Conservation (phyloP, 64 coral and sea anemone species). For the Montipora foliosa region DNA sequence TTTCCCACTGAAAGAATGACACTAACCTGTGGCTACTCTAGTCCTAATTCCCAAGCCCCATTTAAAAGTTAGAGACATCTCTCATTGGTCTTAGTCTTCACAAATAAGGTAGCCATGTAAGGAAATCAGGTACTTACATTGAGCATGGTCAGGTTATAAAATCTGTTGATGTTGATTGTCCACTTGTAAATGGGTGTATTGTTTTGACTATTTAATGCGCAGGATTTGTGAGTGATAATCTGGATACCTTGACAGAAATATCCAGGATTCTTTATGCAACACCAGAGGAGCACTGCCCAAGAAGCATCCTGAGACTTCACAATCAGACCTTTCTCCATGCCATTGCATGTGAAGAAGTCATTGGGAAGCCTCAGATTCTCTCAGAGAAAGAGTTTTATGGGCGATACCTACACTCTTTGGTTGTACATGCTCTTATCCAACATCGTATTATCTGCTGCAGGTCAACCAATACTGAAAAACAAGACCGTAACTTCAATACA, state of each 20-base stretch:
- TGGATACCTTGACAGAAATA: conserved; percentile 62
- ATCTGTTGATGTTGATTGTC: too few relatives aligned
- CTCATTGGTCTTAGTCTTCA: too few relatives aligned
- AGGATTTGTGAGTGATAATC: conserved; percentile 36
- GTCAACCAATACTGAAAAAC: conserved; percentile 46
- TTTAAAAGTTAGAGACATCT: too few relatives aligned
- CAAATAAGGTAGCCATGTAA: too few relatives aligned
- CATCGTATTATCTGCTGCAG: neutral
- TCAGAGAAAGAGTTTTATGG: conserved; percentile 44
- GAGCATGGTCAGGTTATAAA: too few relatives aligned
- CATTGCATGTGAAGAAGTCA: neutral
- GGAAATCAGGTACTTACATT: too few relatives aligned
- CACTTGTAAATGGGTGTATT: neutral
- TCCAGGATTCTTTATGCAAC: conserved; percentile 9
- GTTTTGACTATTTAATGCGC: neutral
- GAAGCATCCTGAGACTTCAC: too few relatives aligned
- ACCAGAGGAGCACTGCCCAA: neutral
- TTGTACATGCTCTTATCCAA: conserved; percentile 31
- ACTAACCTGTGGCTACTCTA: too few relatives aligned
- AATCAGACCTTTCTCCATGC: too few relatives aligned
- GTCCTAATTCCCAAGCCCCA: too few relatives aligned
- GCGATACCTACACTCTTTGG: conserved; percentile 50
- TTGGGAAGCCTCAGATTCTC: conserved; percentile 24
- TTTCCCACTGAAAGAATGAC: too few relatives aligned
- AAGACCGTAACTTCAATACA: conserved; percentile 34